A percentile compares a stretch with the other conserved stretches of the same genome.
Evolutionary conservation across 2,797 vertebrate species (phyloP).

Genomic region (Takifugu ocellatus): DNA sequence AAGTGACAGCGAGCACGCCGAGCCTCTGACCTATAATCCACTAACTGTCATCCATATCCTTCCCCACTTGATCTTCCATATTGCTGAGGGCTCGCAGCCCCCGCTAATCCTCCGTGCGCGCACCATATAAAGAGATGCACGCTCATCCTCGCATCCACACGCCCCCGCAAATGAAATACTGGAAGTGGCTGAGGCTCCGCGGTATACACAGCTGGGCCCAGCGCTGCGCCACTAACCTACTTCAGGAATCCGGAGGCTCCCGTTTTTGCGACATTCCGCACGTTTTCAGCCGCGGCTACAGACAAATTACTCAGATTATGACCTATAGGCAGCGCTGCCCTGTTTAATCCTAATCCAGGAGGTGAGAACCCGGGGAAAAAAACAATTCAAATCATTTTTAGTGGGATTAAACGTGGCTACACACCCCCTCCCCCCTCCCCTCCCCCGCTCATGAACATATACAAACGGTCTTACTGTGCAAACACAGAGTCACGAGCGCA

Average conservation of each 20-base stretch:
- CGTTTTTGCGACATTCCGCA: too few relatives aligned
- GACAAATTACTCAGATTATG: too few relatives aligned
- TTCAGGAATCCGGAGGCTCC: slow-evolving; percentile 43
- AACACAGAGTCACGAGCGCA: slow-evolving; percentile 20
- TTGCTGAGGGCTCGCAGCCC: slow-evolving; percentile 38
- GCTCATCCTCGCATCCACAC: slow-evolving; percentile 1
- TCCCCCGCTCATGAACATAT: slow-evolving; percentile 36
- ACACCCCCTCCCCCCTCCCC: slow-evolving; percentile 14
- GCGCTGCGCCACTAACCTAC: slow-evolving; percentile 65
- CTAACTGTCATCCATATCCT: slow-evolving; percentile 52
- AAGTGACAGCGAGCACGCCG: slow-evolving; percentile 34
- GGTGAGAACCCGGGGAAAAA: too few relatives aligned
- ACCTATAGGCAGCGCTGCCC: too few relatives aligned
- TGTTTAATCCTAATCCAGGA: too few relatives aligned
- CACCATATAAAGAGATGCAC: slow-evolving; percentile 43
- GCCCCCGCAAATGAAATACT: slow-evolving; percentile 36
- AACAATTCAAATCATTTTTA: too few relatives aligned
- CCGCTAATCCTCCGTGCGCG: slow-evolving; percentile 49
- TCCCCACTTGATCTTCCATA: slow-evolving; percentile 52
- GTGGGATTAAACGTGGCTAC: slow-evolving; percentile 20
- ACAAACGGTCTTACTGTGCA: slow-evolving; percentile 31
- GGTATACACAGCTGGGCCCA: slow-evolving; percentile 56
- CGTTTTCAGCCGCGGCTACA: too few relatives aligned
- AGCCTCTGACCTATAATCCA: slow-evolving; percentile 62
- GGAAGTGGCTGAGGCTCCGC: slow-evolving; percentile 19